Evolutionary conservation across 2,888 invertebrate genomes (phyloP), one percentile per base, ranked within the genome.

Genomic region (Lithophane ornitopus): DNA sequence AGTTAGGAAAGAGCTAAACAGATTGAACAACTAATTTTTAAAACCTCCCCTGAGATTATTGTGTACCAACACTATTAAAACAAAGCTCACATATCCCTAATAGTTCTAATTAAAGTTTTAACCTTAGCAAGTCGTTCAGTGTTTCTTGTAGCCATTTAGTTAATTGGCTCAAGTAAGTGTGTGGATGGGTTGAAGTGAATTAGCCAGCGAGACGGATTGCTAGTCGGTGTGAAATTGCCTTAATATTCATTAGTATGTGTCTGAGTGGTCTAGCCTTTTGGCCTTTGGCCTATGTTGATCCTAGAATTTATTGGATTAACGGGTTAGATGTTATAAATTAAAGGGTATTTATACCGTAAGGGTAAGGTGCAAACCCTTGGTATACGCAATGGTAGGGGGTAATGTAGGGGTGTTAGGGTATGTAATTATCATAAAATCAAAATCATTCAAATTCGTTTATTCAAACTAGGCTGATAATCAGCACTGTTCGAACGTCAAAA

Each of bases 111-210:
- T 66, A 74, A 39, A 62, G 19, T 39, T 12, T 70, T 70, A 28
- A 16, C 46, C 41, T 49, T 56, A 65, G 46, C 7, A 52, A 56
- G 62, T 59, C 52, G 41, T 73, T 66, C 11, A 74, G 46, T 65
- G 22, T 81, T 70, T 70, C 85, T 81, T 70, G 74, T 65, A 54
- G 41, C n/a, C 76, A 81, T 81, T 81, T 54, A 56, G 56, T 81
- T 81, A 81, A 81, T 85, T 75, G 85, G 26, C 46, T 74, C 2
- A 19, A 84, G 41, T 39, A 61, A 69, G 56, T 67, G 66, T 68
- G 67, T 54, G 62, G 54, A 56, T 46, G 66, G 54, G 74, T n/a
- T 61, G 65, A 28, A 65, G 39, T 54, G 19, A 67, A 68, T 81
- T 63, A 85, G 12, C 49, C 14, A 11, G 46, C 39, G 56, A 69